These are phyloP conservation scores for Taxidea taxus DNA, from an alignment of 2,113 vertebrate genomes.

Conservation along the genomic window DNA sequence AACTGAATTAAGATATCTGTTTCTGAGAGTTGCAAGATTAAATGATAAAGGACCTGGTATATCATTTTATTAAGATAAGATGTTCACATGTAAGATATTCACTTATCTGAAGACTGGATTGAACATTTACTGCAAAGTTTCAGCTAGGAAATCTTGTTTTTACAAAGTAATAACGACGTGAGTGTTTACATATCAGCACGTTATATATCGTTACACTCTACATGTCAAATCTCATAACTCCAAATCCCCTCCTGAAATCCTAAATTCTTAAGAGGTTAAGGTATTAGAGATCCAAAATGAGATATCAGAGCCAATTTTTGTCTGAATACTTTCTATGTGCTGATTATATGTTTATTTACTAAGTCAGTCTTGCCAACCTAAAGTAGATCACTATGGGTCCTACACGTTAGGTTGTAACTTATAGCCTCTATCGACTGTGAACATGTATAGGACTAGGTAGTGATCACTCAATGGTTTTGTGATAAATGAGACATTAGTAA, in stretches of 20 bases:
- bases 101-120: not conserved
- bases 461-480: not conserved
- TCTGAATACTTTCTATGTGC: not conserved
- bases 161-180: not conserved
- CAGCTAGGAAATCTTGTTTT: not conserved
- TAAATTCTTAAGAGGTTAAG: not conserved
- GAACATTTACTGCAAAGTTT: not conserved
- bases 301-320: not conserved
- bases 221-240: not conserved
- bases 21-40: not conserved
- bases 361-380: not conserved
- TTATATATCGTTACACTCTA: not conserved
- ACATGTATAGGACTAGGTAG: not conserved
- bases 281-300: not conserved
- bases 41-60: not conserved
- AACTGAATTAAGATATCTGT: not conserved
- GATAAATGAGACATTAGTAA: not conserved
- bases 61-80: not conserved
- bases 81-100: not conserved
- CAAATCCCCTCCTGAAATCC: not conserved
- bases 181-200: not conserved
- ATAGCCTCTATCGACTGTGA: not conserved
- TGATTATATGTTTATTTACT: not conserved
- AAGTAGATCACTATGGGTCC: not conserved
- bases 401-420: not conserved